phyloP scores from a whole-genome alignment of 2,888 invertebrate species.

The Phasia obesa region DNA sequence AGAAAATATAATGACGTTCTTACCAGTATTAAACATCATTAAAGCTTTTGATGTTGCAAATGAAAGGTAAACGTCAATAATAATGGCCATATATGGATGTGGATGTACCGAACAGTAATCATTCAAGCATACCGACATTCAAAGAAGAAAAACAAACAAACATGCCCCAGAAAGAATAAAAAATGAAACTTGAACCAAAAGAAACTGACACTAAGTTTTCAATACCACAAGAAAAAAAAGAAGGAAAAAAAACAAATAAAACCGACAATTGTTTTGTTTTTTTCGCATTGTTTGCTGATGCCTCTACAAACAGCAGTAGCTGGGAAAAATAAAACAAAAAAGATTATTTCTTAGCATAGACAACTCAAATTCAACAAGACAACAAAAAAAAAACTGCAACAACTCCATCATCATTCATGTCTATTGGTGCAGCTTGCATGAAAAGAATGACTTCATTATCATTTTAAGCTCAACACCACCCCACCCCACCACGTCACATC shows the following conservation, averaged over 20 bases:
- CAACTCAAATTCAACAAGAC: constrained; percentile 41
- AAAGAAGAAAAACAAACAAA: constrained; percentile 16
- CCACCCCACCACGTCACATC: constrained; percentile 17
- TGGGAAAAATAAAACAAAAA: constrained; percentile 1
- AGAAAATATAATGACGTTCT: neutral
- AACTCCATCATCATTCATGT: constrained; percentile 52
- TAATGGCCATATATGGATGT: neutral
- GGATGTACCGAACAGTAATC: neutral
- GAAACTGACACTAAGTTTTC: constrained; percentile 55
- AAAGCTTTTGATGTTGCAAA: constrained; percentile 21
- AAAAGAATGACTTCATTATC: constrained; percentile 46
- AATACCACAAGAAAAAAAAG: constrained; percentile 39
- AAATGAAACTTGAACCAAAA: constrained; percentile 18
- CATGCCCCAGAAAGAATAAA: neutral
- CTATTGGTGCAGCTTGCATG: constrained; percentile 25
- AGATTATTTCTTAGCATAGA: constrained; percentile 35
- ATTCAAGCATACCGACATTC: neutral
- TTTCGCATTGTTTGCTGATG: constrained; percentile 23
- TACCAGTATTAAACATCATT: constrained; percentile 8
- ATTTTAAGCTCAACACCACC: no score
- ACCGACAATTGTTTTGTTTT: constrained; percentile 53
- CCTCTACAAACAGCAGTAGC: constrained; percentile 49
- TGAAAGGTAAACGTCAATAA: constrained; percentile 42
- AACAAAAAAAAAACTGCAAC: constrained; percentile 11
- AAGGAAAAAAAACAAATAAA: constrained; percentile 27